Percentiles rank a stretch among this genome's conserved stretches.
These are phyloP conservation scores for Eulemur rubriventer DNA, from an alignment of 2,797 vertebrate species.

Conservation along the genomic window DNA sequence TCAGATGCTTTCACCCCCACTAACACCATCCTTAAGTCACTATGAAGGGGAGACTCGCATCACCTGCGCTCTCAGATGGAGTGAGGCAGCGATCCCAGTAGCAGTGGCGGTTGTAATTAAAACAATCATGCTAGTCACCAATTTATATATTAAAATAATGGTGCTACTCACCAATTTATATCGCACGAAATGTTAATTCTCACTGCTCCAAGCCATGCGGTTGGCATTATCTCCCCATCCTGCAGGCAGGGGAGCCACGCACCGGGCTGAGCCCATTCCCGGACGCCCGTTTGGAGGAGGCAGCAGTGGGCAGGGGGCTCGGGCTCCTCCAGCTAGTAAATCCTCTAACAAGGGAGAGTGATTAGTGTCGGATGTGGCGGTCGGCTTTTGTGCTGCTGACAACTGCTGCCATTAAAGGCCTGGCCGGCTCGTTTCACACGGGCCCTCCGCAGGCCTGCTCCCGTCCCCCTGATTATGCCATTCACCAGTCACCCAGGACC, in stretches of 20 bases:
- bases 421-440: conserved; percentile 57
- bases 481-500: conserved; percentile 62
- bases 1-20: not conserved
- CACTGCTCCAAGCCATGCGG: not conserved
- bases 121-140: too few relatives aligned
- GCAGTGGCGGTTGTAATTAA: not conserved
- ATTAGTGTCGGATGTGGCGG: conserved; percentile 77
- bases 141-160: too few relatives aligned
- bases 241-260: not conserved
- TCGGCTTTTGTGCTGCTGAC: conserved; percentile 76
- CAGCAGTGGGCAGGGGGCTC: not conserved
- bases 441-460: conserved; percentile 54
- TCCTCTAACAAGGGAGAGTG: conserved; percentile 78
- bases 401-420: conserved; percentile 65
- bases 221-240: not conserved
- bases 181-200: not conserved
- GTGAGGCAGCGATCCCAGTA: not conserved
- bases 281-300: not conserved
- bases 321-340: conserved; percentile 62
- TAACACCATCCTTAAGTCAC: not conserved
- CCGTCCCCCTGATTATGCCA: conserved; percentile 64
- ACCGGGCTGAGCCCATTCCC: not conserved
- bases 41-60: not conserved
- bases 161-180: too few relatives aligned
- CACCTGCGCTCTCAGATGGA: not conserved